These are phyloP conservation scores for Sylvilagus floridanus DNA, from an alignment of 2,797 vertebrate genomes.

Conservation along the genomic window DNA sequence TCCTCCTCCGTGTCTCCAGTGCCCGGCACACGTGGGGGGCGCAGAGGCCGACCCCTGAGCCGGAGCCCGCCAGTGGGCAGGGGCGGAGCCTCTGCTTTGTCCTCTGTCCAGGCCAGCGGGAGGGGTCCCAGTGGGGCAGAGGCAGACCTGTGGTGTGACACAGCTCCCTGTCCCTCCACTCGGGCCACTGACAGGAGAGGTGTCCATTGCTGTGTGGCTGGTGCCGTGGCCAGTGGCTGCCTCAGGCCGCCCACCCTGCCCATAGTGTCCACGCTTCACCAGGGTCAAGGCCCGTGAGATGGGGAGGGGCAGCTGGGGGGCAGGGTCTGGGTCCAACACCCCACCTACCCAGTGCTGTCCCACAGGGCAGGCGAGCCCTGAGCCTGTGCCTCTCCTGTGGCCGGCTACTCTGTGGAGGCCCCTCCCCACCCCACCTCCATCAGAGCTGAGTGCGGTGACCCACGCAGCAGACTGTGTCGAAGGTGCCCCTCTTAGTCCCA, in stretches of 20 bases:
- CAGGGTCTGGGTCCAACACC: neutral
- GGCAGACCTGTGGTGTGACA: neutral
- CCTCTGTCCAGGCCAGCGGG: neutral
- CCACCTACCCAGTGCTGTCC: neutral
- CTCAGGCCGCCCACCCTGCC: neutral
- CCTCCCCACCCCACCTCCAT: no score
- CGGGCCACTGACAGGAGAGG: neutral
- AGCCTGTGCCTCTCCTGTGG: neutral
- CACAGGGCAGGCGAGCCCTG: no score
- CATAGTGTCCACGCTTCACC: no score
- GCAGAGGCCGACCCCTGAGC: neutral
- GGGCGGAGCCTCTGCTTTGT: constrained; percentile 39
- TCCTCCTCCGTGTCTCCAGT: neutral
- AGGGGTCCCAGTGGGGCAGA: neutral
- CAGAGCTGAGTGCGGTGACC: neutral
- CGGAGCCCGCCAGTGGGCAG: neutral
- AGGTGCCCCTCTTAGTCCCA: neutral
- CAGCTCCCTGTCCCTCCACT: neutral
- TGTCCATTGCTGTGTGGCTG: neutral
- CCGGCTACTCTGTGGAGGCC: no score
- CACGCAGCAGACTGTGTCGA: no score
- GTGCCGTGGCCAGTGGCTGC: neutral
- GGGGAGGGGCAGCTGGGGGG: no score
- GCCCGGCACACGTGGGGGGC: neutral
- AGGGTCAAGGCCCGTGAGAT: no score